A percentile compares a stretch with the other conserved stretches of the same genome.
Conservation (phyloP, 2,888 invertebrate species). For the Reticulitermes lucifugus region DNA sequence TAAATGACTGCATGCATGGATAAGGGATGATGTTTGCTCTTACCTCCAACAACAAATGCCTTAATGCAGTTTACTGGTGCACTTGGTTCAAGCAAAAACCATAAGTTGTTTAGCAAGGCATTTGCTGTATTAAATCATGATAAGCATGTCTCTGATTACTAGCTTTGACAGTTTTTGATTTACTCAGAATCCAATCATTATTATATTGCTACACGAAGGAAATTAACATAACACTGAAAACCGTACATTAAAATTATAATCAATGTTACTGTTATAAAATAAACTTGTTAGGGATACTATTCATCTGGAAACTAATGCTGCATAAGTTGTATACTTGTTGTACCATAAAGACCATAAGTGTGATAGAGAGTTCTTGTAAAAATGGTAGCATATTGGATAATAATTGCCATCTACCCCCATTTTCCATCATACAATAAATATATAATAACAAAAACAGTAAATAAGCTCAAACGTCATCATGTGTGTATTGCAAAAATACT, state of each 20-base stretch:
- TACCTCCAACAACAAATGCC: background rate
- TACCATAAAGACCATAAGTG: background rate
- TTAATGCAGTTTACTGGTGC: background rate
- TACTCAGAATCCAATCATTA: background rate
- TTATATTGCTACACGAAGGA: background rate
- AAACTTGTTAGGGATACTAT: background rate
- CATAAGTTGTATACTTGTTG: background rate
- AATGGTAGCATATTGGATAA: background rate
- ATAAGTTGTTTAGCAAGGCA: background rate
- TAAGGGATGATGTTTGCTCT: conserved; percentile 7
- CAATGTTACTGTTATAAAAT: background rate
- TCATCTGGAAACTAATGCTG: background rate
- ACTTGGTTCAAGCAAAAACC: background rate
- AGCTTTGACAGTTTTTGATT: background rate
- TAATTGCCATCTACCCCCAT: background rate
- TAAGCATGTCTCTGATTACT: background rate
- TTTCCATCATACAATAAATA: background rate
- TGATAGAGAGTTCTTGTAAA: background rate
- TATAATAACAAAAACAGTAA: background rate
- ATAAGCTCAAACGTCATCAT: background rate
- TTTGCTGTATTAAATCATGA: background rate
- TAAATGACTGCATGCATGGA: background rate
- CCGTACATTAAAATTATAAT: background rate
- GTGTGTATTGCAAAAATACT: background rate
- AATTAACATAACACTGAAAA: background rate